These are phyloP conservation scores for Pseudochromis fuscus DNA, from an alignment of 2,797 vertebrate species.

Conservation along the genomic window DNA sequence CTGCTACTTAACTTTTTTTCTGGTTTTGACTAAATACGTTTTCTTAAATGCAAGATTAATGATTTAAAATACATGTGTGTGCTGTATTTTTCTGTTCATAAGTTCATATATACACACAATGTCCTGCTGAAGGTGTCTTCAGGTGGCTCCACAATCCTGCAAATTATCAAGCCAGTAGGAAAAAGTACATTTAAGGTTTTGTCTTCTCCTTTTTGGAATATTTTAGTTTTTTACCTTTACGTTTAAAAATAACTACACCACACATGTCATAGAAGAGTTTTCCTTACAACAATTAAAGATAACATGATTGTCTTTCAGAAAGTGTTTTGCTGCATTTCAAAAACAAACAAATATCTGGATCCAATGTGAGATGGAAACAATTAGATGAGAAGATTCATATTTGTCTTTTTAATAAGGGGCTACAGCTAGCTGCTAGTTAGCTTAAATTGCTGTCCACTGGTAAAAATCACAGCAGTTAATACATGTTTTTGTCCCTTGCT, in stretches of 20 bases:
- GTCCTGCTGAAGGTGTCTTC: not conserved
- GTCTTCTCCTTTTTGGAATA: no score
- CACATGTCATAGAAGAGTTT: not conserved
- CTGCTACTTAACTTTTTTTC: not conserved
- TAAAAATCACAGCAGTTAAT: not conserved
- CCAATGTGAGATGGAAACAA: not conserved
- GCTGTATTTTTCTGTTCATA: not conserved
- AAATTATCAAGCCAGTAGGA: not conserved
- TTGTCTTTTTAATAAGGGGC: not conserved
- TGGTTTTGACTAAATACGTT: not conserved
- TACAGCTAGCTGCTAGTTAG: not conserved
- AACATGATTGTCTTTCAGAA: not conserved
- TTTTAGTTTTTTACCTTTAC: not conserved
- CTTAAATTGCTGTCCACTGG: not conserved
- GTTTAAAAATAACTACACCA: not conserved
- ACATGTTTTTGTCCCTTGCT: not conserved
- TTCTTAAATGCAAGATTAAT: conserved; percentile 8
- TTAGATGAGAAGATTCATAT: not conserved
- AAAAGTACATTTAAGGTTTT: not conserved
- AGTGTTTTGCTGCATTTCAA: not conserved
- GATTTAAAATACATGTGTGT: not conserved
- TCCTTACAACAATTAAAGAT: not conserved
- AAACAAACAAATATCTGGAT: not conserved
- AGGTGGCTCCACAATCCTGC: not conserved
- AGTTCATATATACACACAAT: no score